Base-by-base conservation (phyloP, 2,113 vertebrate species). In the Motacilla alba region DNA sequence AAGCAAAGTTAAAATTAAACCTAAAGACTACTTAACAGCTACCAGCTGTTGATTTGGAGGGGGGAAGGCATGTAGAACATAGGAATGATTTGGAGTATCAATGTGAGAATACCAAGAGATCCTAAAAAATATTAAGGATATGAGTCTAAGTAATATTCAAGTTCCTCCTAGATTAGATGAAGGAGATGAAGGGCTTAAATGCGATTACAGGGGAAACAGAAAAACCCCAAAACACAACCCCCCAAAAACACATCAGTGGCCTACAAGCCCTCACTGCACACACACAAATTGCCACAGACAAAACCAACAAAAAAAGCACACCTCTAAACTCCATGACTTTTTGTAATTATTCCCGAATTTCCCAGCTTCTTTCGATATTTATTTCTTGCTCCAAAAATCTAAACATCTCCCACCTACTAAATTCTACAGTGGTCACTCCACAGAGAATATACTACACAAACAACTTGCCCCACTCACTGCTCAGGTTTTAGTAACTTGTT, bases 351-450 rank as follows among this genome's bases (percentile, higher is more conserved):
- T 77, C 15, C 10, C 6, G 4, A 16, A 9, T 20, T 24, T 63
- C 24, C 18, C 37, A 43, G 6, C 11, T 41, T 4, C n/a, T 52
- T 60, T 23, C 1, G 1, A 13, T 4, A 7, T 4, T 37, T 0
- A 0, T 78, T 83, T 70, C 59, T 69, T 15, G 10, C n/a, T 41
- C 15, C 11, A 53, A 76, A 66, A 31, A 4, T 14, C 44, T 33
- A 26, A 5, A 0, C 12, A 9, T 18, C 60, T 73, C 14, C 67
- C 43, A n/a, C 5, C 20, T 44, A 26, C 9, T 53, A 23, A 76
- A 20, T 24, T 30, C 60, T 33, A 7, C n/a, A 43, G 0, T 2
- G 6, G 18, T 2, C 16, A 15, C 21, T 66, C 16, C 39, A 35
- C 9, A 70, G 11, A 41, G 10, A 43, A 11, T 1, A 43, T 0